Evolutionary conservation across 1,140 invertebrate species (phyloP).

Genomic region (Drosophila triauraria): DNA sequence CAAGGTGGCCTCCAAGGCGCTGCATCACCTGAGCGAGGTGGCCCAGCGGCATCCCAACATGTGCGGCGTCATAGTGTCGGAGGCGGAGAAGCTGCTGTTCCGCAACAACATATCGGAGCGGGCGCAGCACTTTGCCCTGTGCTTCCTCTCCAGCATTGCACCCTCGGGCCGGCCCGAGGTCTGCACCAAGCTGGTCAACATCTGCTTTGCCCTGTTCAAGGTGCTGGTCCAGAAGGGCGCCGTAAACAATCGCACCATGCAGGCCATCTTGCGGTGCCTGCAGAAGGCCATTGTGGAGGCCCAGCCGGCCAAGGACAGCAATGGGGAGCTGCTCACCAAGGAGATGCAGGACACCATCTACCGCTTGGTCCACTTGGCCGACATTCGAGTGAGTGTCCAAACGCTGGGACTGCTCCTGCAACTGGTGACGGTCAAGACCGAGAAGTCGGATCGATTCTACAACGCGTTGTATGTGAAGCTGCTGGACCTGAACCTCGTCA

Average conservation of each 20-base stretch:
- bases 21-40: slow-evolving; percentile 94
- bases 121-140: slow-evolving; percentile 97
- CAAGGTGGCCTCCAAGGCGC: slow-evolving; percentile 94
- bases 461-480: slow-evolving; percentile 95
- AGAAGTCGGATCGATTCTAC: slow-evolving; percentile 91
- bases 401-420: slow-evolving; percentile 95
- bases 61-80: slow-evolving; percentile 94
- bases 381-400: slow-evolving; percentile 94
- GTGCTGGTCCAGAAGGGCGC: slow-evolving; percentile 95
- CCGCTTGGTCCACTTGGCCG: slow-evolving; percentile 93
- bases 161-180: slow-evolving; percentile 90
- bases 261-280: slow-evolving; percentile 88
- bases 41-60: slow-evolving; percentile 96
- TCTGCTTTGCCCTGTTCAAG: slow-evolving; percentile 99
- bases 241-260: slow-evolving; percentile 96
- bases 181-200: slow-evolving; percentile 92
- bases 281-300: slow-evolving; percentile 82
- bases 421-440: slow-evolving; percentile 87
- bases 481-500: slow-evolving; percentile 90
- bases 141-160: slow-evolving; percentile 92
- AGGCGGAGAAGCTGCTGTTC: slow-evolving; percentile 96
- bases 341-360: slow-evolving; percentile 91
- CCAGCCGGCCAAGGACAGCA: slow-evolving; percentile 66
- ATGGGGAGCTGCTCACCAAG: slow-evolving; percentile 71
- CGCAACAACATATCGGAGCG: slow-evolving; percentile 92